These are phyloP conservation scores for Cecropterus lyciades DNA, from an alignment of 1,140 invertebrate species.

Conservation along the genomic window DNA sequence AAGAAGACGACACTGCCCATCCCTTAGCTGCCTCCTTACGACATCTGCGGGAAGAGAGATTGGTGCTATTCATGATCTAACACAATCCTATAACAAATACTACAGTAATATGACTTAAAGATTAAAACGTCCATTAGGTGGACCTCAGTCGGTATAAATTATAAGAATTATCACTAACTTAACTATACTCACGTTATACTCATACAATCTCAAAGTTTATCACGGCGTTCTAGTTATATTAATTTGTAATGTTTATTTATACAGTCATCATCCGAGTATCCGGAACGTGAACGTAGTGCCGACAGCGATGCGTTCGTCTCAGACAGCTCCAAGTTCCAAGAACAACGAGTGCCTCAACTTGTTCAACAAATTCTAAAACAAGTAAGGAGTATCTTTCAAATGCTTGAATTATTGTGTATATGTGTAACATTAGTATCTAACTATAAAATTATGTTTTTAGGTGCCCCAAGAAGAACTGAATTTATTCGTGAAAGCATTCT, in stretches of 20 bases:
- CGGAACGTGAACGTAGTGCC: conserved; percentile 74
- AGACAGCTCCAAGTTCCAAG: conserved; percentile 81
- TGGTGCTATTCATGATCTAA: too few species aligned
- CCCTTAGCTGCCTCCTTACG: too few species aligned
- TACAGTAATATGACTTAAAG: too few species aligned
- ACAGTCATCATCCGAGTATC: conserved; percentile 59
- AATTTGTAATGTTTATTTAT: neutral
- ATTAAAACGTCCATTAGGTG: too few species aligned
- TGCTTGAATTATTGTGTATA: too few species aligned
- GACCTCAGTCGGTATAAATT: too few species aligned
- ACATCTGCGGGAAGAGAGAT: too few species aligned
- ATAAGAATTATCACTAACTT: too few species aligned
- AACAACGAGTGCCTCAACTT: conserved; percentile 72
- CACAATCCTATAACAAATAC: too few species aligned
- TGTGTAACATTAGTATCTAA: neutral
- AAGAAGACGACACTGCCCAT: too few species aligned
- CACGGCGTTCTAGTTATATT: neutral
- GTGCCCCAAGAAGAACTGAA: conserved; percentile 80
- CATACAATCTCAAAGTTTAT: too few species aligned
- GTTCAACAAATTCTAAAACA: conserved; percentile 80
- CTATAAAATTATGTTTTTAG: conserved; percentile 50
- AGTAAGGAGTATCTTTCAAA: conserved; percentile 44
- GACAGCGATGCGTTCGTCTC: conserved; percentile 77
- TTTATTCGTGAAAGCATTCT: conserved; percentile 95
- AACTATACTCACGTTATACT: too few species aligned